These are phyloP conservation scores for Biston stratarius DNA, from an alignment of 2,888 invertebrate species.

Conservation along the genomic window DNA sequence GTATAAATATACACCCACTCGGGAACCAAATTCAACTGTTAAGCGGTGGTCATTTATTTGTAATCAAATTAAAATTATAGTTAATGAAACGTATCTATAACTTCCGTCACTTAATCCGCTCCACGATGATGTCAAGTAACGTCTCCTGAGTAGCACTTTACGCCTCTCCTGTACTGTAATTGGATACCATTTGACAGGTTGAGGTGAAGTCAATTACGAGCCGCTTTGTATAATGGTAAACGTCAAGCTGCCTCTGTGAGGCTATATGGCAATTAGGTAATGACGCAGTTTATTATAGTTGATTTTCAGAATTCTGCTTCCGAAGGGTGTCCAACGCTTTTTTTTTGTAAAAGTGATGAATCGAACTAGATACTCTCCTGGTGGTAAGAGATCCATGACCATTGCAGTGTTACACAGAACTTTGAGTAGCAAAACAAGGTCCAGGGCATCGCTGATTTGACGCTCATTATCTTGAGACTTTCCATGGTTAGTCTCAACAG, in stretches of 20 bases:
- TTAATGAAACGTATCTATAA: slow-evolving; percentile 20
- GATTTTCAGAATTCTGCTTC: neutral
- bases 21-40: too few species aligned
- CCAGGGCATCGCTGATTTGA: too few species aligned
- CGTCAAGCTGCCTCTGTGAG: slow-evolving; percentile 51
- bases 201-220: slow-evolving; percentile 67
- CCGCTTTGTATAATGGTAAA: slow-evolving; percentile 62
- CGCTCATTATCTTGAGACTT: too few species aligned
- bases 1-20: too few species aligned
- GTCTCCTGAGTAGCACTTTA: slow-evolving; percentile 59
- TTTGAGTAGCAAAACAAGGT: neutral
- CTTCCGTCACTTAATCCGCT: slow-evolving; percentile 49
- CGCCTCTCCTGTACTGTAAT: slow-evolving; percentile 64
- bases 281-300: slow-evolving; percentile 17
- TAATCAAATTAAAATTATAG: neutral
- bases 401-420: too few species aligned
- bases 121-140: slow-evolving; percentile 50
- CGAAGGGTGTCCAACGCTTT: neutral
- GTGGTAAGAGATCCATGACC: too few species aligned
- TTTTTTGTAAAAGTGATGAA: neutral
- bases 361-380: too few species aligned
- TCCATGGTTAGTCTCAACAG: too few species aligned
- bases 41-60: too few species aligned
- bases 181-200: slow-evolving; percentile 75
- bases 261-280: slow-evolving; percentile 47